A percentile compares a stretch with the other conserved stretches of the same genome.
These are phyloP conservation scores for Collichthys lucidus DNA, from an alignment of 2,113 vertebrate species.

Conservation along the genomic window DNA sequence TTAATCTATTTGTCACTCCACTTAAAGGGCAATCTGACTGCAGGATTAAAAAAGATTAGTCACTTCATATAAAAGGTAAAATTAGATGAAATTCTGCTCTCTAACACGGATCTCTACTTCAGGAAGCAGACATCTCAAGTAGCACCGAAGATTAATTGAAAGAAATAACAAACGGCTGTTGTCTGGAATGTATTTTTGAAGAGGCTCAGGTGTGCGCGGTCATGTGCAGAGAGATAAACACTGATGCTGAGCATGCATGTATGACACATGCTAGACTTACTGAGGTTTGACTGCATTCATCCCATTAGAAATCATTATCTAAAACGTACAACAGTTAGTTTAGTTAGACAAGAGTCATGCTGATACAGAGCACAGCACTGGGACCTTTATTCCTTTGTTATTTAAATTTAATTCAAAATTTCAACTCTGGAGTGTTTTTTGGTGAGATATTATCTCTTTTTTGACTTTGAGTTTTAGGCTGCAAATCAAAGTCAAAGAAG, in stretches of 20 bases:
- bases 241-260: not conserved
- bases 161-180: not conserved
- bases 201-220: not conserved
- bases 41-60: constrained; percentile 84
- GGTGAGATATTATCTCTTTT: too few relatives aligned
- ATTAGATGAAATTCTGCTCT: constrained; percentile 83
- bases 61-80: constrained; percentile 79
- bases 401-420: too few relatives aligned
- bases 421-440: too few relatives aligned
- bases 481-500: too few relatives aligned
- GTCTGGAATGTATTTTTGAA: constrained; percentile 21
- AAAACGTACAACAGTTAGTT: too few relatives aligned
- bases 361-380: too few relatives aligned
- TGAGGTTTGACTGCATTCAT: not conserved
- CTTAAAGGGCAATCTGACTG: constrained; percentile 75
- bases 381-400: too few relatives aligned
- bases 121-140: constrained; percentile 55
- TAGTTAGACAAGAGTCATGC: too few relatives aligned
- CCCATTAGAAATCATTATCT: not conserved
- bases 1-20: constrained; percentile 81
- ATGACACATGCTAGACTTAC: not conserved
- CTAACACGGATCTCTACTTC: constrained; percentile 46
- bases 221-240: not conserved
- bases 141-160: constrained; percentile 36
- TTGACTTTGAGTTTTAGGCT: too few relatives aligned